Conservation (phyloP, 1,140 invertebrate species). For the Augochlora pura region DNA sequence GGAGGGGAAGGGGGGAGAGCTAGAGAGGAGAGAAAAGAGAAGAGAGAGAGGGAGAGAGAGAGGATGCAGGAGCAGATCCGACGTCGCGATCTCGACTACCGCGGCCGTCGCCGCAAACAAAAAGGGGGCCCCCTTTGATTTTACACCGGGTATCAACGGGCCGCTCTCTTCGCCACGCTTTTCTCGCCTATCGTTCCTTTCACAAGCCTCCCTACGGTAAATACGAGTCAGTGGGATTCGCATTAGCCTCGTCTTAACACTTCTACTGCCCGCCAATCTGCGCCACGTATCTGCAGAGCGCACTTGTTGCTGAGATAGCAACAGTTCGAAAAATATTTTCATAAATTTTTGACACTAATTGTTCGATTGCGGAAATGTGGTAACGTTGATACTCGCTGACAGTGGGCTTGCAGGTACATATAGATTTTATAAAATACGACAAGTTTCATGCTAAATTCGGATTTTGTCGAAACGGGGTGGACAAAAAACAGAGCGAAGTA, state of each 20-base stretch:
- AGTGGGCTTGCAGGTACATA: too few species aligned
- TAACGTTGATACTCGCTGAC: too few species aligned
- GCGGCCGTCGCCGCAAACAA: conserved; percentile 19
- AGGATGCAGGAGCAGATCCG: conserved; percentile 39
- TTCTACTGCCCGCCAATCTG: too few species aligned
- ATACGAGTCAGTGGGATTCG: not conserved
- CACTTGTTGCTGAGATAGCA: too few species aligned
- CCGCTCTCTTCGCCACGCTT: not conserved
- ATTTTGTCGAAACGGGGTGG: too few species aligned
- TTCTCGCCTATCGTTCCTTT: not conserved
- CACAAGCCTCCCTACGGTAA: not conserved
- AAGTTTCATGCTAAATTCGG: too few species aligned
- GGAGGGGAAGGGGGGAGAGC: not conserved
- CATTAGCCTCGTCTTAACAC: not conserved
- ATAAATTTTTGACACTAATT: too few species aligned
- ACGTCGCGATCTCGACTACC: conserved; percentile 58
- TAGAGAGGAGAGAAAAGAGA: conserved; percentile 37
- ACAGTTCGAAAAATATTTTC: too few species aligned
- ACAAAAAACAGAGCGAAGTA: too few species aligned
- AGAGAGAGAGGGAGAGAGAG: not conserved
- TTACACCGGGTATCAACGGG: conserved; percentile 22
- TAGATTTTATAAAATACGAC: too few species aligned
- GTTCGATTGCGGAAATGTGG: too few species aligned
- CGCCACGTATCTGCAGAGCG: too few species aligned
- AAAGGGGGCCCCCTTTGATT: conserved; percentile 27